phyloP scores from a whole-genome alignment of 2,888 invertebrate species.

The Mimumesa dahlbomi region DNA sequence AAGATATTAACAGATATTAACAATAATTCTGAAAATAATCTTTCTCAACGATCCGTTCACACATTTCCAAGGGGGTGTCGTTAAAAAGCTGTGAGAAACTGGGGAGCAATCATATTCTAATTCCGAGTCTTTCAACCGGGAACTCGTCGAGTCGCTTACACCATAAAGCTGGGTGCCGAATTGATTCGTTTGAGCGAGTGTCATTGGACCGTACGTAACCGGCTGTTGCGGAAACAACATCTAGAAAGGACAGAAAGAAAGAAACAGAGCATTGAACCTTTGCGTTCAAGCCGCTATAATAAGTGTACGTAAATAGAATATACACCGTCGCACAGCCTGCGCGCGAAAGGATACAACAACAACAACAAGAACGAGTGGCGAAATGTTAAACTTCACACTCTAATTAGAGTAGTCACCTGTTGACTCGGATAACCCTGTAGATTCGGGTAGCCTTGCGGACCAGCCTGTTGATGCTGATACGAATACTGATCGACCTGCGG shows the following conservation, averaged over 20 bases:
- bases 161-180: constrained; percentile 70
- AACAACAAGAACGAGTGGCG: not conserved
- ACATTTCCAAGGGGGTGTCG: too few relatives aligned
- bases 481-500: constrained; percentile 67
- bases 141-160: constrained; percentile 66
- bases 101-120: not conserved
- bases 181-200: constrained; percentile 71
- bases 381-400: not conserved
- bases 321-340: too few relatives aligned
- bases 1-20: too few relatives aligned
- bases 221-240: constrained; percentile 66
- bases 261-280: constrained; percentile 21
- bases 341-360: not conserved
- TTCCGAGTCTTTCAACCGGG: constrained; percentile 7
- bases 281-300: constrained; percentile 7
- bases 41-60: too few relatives aligned
- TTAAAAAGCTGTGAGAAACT: not conserved
- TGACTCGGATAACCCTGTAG: constrained; percentile 72
- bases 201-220: constrained; percentile 70
- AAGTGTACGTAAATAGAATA: too few relatives aligned
- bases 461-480: constrained; percentile 61
- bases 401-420: constrained; percentile 68
- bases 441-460: constrained; percentile 70
- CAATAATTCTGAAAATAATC: too few relatives aligned
- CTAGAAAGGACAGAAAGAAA: constrained; percentile 64